Evolutionary conservation across 2,888 invertebrate genomes (phyloP).

Genomic region (Drosophila testacea): DNA sequence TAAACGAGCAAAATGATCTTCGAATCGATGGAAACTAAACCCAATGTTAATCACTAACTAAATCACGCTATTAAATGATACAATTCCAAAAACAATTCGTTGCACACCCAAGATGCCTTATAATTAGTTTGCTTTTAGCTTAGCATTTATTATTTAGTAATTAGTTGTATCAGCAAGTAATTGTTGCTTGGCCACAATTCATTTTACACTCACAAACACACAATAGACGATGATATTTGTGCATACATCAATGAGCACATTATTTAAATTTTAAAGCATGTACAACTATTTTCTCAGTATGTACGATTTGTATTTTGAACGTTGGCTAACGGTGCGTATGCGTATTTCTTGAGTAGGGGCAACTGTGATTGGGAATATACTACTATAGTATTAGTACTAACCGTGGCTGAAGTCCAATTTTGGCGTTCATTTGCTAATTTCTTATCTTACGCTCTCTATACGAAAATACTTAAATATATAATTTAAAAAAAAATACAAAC

Average conservation of each 20-base stretch:
- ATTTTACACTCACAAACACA: neutral
- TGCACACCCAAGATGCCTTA: constrained; percentile 4
- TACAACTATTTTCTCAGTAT: neutral
- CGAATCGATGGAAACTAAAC: constrained; percentile 33
- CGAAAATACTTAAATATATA: constrained; percentile 7
- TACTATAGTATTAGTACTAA: constrained; percentile 45
- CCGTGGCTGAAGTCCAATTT: constrained; percentile 20
- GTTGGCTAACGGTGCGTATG: constrained; percentile 44
- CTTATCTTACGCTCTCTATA: constrained; percentile 43
- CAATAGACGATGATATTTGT: neutral
- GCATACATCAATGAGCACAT: neutral
- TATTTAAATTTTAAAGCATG: constrained; percentile 3
- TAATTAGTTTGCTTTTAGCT: constrained; percentile 5
- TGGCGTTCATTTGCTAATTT: constrained; percentile 41
- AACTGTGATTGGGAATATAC: constrained; percentile 1
- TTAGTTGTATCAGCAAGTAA: constrained; percentile 15
- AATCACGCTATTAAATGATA: constrained; percentile 11
- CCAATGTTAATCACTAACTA: constrained; percentile 13
- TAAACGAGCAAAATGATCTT: constrained; percentile 38
- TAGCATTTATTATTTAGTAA: constrained; percentile 7
- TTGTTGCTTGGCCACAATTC: constrained; percentile 3
- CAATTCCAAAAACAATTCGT: neutral
- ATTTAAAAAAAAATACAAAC: constrained; percentile 7
- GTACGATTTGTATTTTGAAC: neutral
- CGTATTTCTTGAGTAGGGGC: constrained; percentile 20